Conservation (phyloP, 2,113 vertebrate species). For the Phalacrocorax carbo region DNA sequence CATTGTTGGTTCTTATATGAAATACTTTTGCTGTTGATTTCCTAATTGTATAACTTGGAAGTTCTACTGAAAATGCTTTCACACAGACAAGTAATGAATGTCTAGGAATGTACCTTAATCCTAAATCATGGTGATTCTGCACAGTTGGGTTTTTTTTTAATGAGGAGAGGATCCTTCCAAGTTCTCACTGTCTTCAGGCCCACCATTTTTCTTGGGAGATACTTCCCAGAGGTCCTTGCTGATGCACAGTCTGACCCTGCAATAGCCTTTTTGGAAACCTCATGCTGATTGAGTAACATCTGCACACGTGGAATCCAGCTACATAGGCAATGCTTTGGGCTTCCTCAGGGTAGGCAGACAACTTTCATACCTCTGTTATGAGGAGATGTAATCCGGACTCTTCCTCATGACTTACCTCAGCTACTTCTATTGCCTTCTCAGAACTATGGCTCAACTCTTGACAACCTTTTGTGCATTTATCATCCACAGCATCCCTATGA, state of each 20-base stretch:
- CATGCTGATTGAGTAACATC: neutral
- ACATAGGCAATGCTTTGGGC: neutral
- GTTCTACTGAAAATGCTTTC: neutral
- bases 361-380: neutral
- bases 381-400: neutral
- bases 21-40: neutral
- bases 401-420: neutral
- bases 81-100: neutral
- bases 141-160: neutral
- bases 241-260: neutral
- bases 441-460: neutral
- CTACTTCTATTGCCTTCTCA: neutral
- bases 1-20: neutral
- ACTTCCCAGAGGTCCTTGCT: neutral
- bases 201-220: neutral
- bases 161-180: neutral
- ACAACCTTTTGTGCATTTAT: neutral
- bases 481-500: neutral
- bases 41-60: neutral
- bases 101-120: neutral
- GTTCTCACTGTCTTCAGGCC: neutral
- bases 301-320: neutral
- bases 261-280: neutral
- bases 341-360: neutral
- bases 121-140: neutral